Evolutionary conservation across 2,797 vertebrate species (phyloP), one percentile per base, ranked within the genome.

Genomic region (Pyrocephalus nanus): DNA sequence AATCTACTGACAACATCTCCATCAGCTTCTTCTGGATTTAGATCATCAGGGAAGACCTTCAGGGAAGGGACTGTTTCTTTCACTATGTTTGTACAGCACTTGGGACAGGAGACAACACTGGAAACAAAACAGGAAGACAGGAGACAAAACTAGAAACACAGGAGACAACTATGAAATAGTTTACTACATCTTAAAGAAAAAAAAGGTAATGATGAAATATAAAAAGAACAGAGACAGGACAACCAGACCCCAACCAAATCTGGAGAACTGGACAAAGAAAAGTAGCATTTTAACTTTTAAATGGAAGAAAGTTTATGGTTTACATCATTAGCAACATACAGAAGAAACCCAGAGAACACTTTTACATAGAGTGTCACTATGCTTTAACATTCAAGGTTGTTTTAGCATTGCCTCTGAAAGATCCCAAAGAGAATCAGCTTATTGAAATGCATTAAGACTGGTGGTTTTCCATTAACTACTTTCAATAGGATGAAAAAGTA

Each of bases 351-450:
- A 3, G 27, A 86, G 36, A 93, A 85, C 3, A 22, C 51, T 93
- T 94, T 83, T 69, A 89, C 50, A 65, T 32, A 25, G 47, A 84
- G 16, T 21, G 23, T 50, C 66, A 42, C 88, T 69, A 7, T 9
- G 38, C 50, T 87, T 89, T 85, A 93, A 92, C 92, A 83, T 65
- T 93, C 61, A 86, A 67, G 65, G 53, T 80, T 87, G 64, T 73
- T 95, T 87, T 50, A 91, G 48, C 80, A 73, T 40, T 84, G 54
- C 54, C 58, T 53, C 89, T 93, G 76, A 69, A 84, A 90, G 64
- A 79, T 79, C 84, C 55, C 77, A 66, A 45, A 85, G 66, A 94
- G 77, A 95, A 82, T 79, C 77, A 70, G 78, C 53, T 88, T 78
- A 79, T 27, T 85, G 92, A 94, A 94, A 86, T 86, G 77, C 77